A percentile compares a stretch with the other conserved stretches of the same genome.
phyloP scores from a whole-genome alignment of 2,797 vertebrate species.

The Sebastes dallii region DNA sequence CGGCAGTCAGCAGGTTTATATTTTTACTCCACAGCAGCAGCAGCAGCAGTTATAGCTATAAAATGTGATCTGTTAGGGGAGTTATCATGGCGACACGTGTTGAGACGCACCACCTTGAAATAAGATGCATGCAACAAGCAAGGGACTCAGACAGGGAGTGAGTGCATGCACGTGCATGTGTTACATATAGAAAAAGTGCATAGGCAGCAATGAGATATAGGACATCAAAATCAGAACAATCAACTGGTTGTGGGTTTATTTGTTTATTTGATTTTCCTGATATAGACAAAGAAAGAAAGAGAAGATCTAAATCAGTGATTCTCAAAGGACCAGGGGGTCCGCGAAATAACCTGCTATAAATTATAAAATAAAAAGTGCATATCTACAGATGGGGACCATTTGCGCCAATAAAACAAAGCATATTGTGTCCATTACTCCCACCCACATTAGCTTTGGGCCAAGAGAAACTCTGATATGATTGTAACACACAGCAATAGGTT shows the following conservation, averaged over 20 bases:
- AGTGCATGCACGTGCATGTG: not conserved
- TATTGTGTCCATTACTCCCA: too few species aligned
- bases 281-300: not conserved
- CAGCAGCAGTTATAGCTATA: slow-evolving; percentile 23
- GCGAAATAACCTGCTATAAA: too few species aligned
- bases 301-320: not conserved
- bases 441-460: too few species aligned
- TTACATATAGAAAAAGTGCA: not conserved
- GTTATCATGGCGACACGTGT: slow-evolving; percentile 22
- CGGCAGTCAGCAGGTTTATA: slow-evolving; percentile 46
- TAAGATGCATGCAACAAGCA: slow-evolving; percentile 13
- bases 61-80: slow-evolving; percentile 31
- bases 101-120: slow-evolving; percentile 31
- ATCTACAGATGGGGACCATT: too few species aligned
- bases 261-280: not conserved
- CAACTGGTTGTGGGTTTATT: not conserved
- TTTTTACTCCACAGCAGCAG: slow-evolving; percentile 36
- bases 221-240: not conserved
- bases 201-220: not conserved
- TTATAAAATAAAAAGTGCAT: too few species aligned
- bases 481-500: too few species aligned
- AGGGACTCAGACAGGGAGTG: not conserved
- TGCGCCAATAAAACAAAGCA: too few species aligned
- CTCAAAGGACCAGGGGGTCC: too few species aligned
- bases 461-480: too few species aligned